Conservation (phyloP, 1,140 invertebrate species). For the Oncopodura yosiiana region DNA sequence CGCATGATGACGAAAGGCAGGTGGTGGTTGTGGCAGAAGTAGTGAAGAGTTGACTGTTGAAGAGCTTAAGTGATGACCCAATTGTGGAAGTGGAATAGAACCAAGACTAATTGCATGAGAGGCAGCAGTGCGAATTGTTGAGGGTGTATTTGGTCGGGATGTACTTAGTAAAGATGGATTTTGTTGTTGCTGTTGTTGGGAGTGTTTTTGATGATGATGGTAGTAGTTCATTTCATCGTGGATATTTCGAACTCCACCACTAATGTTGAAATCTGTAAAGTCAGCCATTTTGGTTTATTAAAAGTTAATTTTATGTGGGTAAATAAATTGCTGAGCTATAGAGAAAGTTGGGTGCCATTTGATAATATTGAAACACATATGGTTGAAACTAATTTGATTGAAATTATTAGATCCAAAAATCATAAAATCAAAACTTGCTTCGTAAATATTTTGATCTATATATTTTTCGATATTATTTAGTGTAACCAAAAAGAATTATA, state of each 20-base stretch:
- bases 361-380: not conserved
- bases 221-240: conserved; percentile 29
- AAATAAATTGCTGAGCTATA: too few relatives aligned
- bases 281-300: not conserved
- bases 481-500: too few relatives aligned
- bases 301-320: not conserved
- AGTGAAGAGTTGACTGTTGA: conserved; percentile 7
- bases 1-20: conserved; percentile 10
- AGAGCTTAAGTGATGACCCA: not conserved
- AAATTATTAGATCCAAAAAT: too few relatives aligned
- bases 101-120: conserved; percentile 3
- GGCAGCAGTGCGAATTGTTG: not conserved
- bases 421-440: too few relatives aligned
- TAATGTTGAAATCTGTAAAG: conserved; percentile 28
- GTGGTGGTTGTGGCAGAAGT: conserved; percentile 1
- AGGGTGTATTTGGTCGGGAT: not conserved
- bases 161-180: not conserved
- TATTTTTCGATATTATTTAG: too few relatives aligned
- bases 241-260: conserved; percentile 23
- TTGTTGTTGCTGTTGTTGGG: conserved; percentile 5
- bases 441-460: too few relatives aligned
- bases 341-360: not conserved
- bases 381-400: not conserved
- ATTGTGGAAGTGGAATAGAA: not conserved
- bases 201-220: conserved; percentile 6